phyloP scores from a whole-genome alignment of 1,140 invertebrate genomes.

The Magallana gigas region DNA sequence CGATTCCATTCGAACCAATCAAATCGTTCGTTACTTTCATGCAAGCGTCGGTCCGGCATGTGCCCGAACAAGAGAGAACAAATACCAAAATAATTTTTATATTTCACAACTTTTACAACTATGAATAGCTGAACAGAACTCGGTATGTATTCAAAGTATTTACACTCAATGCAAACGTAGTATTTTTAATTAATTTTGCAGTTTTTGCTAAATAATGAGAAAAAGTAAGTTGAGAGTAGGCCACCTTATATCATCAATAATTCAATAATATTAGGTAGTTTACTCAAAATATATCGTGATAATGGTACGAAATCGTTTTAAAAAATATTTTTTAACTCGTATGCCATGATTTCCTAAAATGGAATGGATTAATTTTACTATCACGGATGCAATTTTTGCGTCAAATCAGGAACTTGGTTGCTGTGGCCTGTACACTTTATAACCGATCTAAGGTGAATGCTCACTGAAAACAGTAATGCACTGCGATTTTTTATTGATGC shows the following conservation, averaged over 20 bases:
- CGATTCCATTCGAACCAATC: slow-evolving; percentile 40
- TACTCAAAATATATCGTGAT: not conserved
- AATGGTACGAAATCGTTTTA: not conserved
- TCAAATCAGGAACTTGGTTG: no score
- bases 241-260: not conserved
- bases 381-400: no score
- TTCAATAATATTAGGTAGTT: not conserved
- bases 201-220: not conserved
- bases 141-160: not conserved
- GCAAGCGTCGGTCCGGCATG: slow-evolving; percentile 41
- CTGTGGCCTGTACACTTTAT: no score
- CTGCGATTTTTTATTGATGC: no score
- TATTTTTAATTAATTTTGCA: not conserved
- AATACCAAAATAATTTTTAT: not conserved
- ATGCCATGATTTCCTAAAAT: no score
- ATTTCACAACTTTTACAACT: not conserved
- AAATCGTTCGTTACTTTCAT: slow-evolving; percentile 13
- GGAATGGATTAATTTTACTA: no score
- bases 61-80: slow-evolving; percentile 37
- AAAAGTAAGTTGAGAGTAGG: not conserved
- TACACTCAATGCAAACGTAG: not conserved
- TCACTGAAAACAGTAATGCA: no score
- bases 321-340: no score
- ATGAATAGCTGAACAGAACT: not conserved
- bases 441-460: no score